Conservation (phyloP, 2,797 vertebrate genomes). For the Cercopithecus neglectus region DNA sequence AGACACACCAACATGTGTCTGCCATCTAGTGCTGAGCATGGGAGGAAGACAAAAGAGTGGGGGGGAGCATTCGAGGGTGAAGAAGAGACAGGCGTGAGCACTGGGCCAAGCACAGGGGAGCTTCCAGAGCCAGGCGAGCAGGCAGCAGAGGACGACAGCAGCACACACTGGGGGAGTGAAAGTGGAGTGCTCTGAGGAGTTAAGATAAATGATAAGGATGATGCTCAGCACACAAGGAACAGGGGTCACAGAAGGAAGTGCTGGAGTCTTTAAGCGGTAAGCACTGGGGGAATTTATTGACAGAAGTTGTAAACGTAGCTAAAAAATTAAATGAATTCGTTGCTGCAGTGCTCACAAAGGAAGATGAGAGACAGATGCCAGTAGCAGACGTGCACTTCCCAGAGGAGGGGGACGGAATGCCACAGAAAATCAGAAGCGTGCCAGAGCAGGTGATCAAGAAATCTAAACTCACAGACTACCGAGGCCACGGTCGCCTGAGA, state of each 20-base stretch:
- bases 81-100: neutral
- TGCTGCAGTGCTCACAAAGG: constrained; percentile 78
- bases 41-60: neutral
- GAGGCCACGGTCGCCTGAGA: neutral
- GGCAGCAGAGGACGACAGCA: neutral
- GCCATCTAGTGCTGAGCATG: neutral
- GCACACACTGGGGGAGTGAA: neutral
- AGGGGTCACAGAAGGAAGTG: constrained; percentile 71
- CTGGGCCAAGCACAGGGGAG: neutral
- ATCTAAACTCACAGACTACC: constrained; percentile 58
- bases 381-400: constrained; percentile 79
- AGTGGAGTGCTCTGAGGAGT: neutral
- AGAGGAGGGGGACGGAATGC: constrained; percentile 75
- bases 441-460: constrained; percentile 79
- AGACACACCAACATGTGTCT: neutral
- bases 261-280: constrained; percentile 69
- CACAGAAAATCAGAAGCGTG: constrained; percentile 76
- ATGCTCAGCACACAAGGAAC: constrained; percentile 38
- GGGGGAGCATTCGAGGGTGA: neutral
- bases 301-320: constrained; percentile 77
- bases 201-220: neutral
- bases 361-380: constrained; percentile 81
- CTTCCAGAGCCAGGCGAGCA: neutral
- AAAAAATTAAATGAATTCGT: constrained; percentile 79
- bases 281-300: constrained; percentile 66